These are phyloP conservation scores for Seira sanloemensis DNA, from an alignment of 2,888 invertebrate genomes.

Conservation along the genomic window DNA sequence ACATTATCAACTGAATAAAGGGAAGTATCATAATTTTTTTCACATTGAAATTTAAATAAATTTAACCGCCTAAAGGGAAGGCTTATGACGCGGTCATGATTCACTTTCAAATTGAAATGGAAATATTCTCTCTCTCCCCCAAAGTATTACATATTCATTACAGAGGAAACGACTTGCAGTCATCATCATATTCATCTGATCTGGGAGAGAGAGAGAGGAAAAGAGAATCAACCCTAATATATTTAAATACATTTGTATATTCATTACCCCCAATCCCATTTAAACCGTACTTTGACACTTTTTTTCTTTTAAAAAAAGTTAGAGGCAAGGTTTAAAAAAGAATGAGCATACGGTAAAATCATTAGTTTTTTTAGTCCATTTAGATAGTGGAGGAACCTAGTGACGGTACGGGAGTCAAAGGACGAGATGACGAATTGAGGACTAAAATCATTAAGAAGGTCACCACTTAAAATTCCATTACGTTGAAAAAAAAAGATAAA, in stretches of 20 bases:
- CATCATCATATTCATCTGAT: no score
- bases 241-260: background rate
- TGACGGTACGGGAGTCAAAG: background rate
- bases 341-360: no score
- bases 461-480: conserved; percentile 11
- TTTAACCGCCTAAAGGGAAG: background rate
- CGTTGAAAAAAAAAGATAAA: background rate
- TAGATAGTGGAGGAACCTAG: no score
- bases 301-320: no score
- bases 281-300: background rate
- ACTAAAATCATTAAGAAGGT: background rate
- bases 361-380: no score
- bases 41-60: conserved; percentile 6
- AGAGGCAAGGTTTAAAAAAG: no score
- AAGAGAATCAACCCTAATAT: no score
- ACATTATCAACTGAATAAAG: background rate
- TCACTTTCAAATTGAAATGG: background rate
- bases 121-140: background rate
- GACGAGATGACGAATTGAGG: no score
- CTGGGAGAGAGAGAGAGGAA: no score
- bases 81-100: background rate
- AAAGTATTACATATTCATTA: conserved; percentile 14
- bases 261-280: background rate
- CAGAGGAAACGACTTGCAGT: background rate
- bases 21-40: conserved; percentile 10